phyloP scores from a whole-genome alignment of 2,888 invertebrate species.

The Periphyllus acericola region DNA sequence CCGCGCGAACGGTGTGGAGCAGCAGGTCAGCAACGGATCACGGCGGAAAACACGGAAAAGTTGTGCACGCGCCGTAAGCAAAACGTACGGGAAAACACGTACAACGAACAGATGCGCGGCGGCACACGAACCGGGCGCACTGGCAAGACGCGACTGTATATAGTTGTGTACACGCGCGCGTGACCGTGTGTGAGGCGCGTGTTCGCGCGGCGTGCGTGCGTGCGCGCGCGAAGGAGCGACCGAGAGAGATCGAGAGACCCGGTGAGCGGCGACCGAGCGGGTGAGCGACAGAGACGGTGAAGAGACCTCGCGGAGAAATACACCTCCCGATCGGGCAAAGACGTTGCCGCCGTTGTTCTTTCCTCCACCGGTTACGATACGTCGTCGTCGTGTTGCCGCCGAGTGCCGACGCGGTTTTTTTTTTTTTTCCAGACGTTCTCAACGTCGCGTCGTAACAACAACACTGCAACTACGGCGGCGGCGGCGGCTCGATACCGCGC shows the following conservation, averaged over 20 bases:
- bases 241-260: not conserved
- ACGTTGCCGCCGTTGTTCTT: constrained; percentile 9
- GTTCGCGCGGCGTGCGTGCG: not conserved
- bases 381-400: not conserved
- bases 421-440: constrained; percentile 36
- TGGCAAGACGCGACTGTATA: constrained; percentile 42
- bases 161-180: not conserved
- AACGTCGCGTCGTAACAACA: not conserved
- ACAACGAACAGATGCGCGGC: not conserved
- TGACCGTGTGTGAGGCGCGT: too few species aligned
- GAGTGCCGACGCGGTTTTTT: not conserved
- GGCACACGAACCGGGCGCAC: constrained; percentile 28
- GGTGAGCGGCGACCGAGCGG: not conserved
- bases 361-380: constrained; percentile 37
- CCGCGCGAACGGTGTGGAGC: too few species aligned
- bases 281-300: not conserved
- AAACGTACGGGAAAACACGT: too few species aligned
- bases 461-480: too few species aligned
- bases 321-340: not conserved
- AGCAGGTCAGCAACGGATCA: too few species aligned
- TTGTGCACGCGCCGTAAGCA: not conserved
- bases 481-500: too few species aligned
- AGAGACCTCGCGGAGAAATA: not conserved
- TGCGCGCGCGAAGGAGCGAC: not conserved
- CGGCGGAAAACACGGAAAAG: too few species aligned